Percentiles rank a stretch among this genome's conserved stretches.
These are phyloP conservation scores for Resseliella maxima DNA, from an alignment of 2,888 invertebrate genomes.

Conservation along the genomic window DNA sequence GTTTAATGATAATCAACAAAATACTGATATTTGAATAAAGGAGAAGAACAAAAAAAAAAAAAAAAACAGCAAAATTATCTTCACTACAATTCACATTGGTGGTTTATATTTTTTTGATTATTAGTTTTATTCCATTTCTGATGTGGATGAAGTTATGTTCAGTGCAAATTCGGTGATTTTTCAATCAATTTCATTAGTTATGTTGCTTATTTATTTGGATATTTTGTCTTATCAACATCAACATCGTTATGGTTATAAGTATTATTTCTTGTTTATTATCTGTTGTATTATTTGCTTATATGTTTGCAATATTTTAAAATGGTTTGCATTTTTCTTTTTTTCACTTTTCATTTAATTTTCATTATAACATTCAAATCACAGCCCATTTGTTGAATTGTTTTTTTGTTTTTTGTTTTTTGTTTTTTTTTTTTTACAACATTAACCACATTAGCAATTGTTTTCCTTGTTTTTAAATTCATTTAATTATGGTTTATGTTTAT, in stretches of 20 bases:
- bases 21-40: too few species aligned
- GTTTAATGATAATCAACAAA: too few species aligned
- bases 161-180: neutral
- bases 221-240: neutral
- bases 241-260: neutral
- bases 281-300: neutral
- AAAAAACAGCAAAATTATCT: too few species aligned
- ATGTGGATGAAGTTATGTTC: neutral
- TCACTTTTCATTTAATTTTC: conserved; percentile 59
- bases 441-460: conserved; percentile 54
- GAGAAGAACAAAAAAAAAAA: too few species aligned
- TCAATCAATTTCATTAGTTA: neutral
- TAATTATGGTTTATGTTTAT: neutral
- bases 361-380: conserved; percentile 63
- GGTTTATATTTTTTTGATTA: too few species aligned
- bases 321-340: conserved; percentile 58
- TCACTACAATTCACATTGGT: too few species aligned
- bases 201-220: neutral
- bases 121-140: neutral
- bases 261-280: neutral
- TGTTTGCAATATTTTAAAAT: neutral
- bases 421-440: too few species aligned
- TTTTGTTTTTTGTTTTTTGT: too few species aligned
- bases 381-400: conserved; percentile 62
- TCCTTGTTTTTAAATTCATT: neutral